phyloP scores from a whole-genome alignment of 2,113 vertebrate species.

The Noturus placidus region DNA sequence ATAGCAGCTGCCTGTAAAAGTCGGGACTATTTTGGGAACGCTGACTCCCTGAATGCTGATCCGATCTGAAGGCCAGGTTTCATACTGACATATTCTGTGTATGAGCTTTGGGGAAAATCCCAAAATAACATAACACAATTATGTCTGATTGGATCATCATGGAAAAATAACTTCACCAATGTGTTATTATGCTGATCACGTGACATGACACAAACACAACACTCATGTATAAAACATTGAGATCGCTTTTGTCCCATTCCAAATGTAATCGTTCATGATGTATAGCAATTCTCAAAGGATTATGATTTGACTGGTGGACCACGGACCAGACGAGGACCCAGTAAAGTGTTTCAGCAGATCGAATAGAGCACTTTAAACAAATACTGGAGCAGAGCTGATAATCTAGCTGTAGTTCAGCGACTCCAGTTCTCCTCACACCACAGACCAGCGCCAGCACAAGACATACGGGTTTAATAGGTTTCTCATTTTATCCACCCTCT shows the following conservation, averaged over 20 bases:
- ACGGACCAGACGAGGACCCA: background rate
- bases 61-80: conserved; percentile 23
- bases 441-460: background rate
- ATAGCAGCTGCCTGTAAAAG: conserved; percentile 62
- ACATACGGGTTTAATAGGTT: background rate
- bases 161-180: background rate
- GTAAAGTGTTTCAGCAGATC: background rate
- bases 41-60: conserved; percentile 35
- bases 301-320: background rate
- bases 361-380: background rate
- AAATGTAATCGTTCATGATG: background rate
- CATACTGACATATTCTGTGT: background rate
- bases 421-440: background rate
- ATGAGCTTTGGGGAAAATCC: background rate
- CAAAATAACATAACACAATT: background rate
- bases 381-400: background rate
- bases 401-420: background rate
- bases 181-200: background rate
- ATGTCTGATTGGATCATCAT: background rate
- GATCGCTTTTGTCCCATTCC: background rate
- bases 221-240: background rate
- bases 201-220: background rate
- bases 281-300: background rate
- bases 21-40: conserved; percentile 69
- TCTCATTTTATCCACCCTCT: background rate